Evolutionary conservation across 2,888 invertebrate genomes (phyloP).

Genomic region (Anagyrus pseudococci): DNA sequence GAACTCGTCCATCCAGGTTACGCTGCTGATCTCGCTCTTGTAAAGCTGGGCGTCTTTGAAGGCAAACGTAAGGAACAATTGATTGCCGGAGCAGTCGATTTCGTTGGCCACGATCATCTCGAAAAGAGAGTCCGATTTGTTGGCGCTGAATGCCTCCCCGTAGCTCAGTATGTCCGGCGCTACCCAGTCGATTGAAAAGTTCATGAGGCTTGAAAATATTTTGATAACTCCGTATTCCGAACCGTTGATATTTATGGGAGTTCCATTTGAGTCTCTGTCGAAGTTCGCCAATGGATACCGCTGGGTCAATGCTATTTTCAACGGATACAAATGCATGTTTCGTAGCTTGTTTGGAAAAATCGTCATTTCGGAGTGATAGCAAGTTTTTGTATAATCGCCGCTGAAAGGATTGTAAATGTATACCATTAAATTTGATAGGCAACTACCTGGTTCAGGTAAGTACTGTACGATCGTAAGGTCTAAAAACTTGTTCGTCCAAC

Average conservation of each 20-base stretch:
- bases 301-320: constrained; percentile 6
- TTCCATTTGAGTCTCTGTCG: constrained; percentile 5
- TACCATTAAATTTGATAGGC: background rate
- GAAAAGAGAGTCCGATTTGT: background rate
- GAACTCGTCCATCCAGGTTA: constrained; percentile 22
- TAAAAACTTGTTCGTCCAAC: constrained; percentile 28
- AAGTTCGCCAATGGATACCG: constrained; percentile 7
- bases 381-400: background rate
- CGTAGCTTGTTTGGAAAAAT: constrained; percentile 28
- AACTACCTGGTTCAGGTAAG: background rate
- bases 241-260: constrained; percentile 12
- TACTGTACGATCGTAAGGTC: constrained; percentile 14
- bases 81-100: constrained; percentile 17
- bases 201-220: constrained; percentile 5
- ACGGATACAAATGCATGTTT: constrained; percentile 11
- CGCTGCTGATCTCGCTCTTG: background rate
- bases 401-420: constrained; percentile 29
- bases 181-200: constrained; percentile 8
- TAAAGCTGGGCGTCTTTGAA: background rate
- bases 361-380: background rate
- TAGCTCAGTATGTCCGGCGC: background rate
- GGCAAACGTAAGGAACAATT: constrained; percentile 7
- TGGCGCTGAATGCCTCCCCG: background rate
- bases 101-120: constrained; percentile 2
- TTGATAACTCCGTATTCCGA: constrained; percentile 3